Evolutionary conservation across 1,140 invertebrate genomes (phyloP).

Genomic region (Pseudoatta argentina): DNA sequence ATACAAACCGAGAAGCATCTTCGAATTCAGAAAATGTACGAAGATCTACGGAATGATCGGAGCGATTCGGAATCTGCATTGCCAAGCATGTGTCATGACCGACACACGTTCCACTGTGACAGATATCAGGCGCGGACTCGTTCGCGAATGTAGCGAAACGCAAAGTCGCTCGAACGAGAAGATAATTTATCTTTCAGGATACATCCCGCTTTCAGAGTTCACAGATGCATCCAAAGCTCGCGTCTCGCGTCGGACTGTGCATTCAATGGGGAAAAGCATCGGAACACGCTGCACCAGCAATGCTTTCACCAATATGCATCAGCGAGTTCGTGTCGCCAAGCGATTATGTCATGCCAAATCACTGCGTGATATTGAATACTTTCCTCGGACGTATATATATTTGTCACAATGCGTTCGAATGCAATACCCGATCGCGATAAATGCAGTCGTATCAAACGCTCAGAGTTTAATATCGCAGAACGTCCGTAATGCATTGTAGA

Average conservation of each 20-base stretch:
- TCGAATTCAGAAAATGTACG: conserved; percentile 33
- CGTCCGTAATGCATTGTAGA: conserved; percentile 29
- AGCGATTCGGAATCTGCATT: conserved; percentile 13
- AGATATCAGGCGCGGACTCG: conserved; percentile 66
- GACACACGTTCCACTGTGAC: conserved; percentile 69
- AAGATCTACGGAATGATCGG: conserved; percentile 38
- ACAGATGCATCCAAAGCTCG: conserved; percentile 38
- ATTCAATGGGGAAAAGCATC: conserved; percentile 22
- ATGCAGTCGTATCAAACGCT: conserved; percentile 41
- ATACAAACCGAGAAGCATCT: conserved; percentile 1
- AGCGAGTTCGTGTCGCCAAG: conserved; percentile 25
- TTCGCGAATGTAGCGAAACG: conserved; percentile 57
- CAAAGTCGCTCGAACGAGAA: conserved; percentile 58
- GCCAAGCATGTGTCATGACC: conserved; percentile 14
- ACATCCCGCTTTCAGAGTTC: conserved; percentile 47
- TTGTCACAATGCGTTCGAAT: conserved; percentile 36
- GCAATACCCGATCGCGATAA: conserved; percentile 35
- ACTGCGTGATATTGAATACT: conserved; percentile 35
- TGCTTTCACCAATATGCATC: conserved; percentile 45
- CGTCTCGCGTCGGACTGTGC: conserved; percentile 7
- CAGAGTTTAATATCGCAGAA: conserved; percentile 47
- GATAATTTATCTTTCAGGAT: conserved; percentile 59
- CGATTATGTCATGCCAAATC: conserved; percentile 56
- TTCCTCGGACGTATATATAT: conserved; percentile 29
- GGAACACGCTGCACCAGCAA: too few species aligned